Percentiles rank a stretch among this genome's conserved stretches.
phyloP scores from a whole-genome alignment of 2,888 invertebrate genomes.

The Matsumyia berberina region DNA sequence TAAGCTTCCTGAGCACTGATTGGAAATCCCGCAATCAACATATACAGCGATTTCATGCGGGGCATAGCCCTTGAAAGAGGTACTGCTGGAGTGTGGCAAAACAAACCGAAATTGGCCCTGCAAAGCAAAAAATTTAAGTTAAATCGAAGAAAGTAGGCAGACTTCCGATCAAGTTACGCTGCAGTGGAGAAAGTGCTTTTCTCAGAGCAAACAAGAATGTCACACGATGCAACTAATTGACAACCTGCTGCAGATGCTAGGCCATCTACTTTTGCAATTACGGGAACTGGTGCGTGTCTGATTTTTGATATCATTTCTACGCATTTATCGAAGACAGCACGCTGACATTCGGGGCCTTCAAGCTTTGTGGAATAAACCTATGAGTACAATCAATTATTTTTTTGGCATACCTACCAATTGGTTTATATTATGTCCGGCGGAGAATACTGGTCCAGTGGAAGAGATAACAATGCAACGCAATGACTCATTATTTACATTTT shows the following conservation, averaged over 20 bases:
- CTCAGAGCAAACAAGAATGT: slow-evolving; percentile 93
- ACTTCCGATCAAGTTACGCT: slow-evolving; percentile 77
- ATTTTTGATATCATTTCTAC: slow-evolving; percentile 92
- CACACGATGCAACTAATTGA: slow-evolving; percentile 96
- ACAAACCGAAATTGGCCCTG: slow-evolving; percentile 96
- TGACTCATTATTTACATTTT: slow-evolving; percentile 86
- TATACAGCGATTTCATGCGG: slow-evolving; percentile 92
- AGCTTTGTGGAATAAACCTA: slow-evolving; percentile 7
- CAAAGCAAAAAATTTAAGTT: slow-evolving; percentile 80
- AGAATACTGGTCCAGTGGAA: slow-evolving; percentile 93
- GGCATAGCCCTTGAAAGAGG: slow-evolving; percentile 92
- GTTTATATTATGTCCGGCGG: slow-evolving; percentile 98
- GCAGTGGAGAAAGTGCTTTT: slow-evolving; percentile 91
- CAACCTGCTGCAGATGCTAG: slow-evolving; percentile 93
- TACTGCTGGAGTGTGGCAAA: slow-evolving; percentile 98
- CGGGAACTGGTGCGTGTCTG: slow-evolving; percentile 92
- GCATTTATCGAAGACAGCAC: slow-evolving; percentile 90
- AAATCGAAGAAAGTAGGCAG: not conserved
- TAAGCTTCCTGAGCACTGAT: slow-evolving; percentile 93
- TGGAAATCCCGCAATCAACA: slow-evolving; percentile 95
- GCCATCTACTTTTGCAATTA: slow-evolving; percentile 91
- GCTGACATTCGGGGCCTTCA: slow-evolving; percentile 87
- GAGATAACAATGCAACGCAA: slow-evolving; percentile 93
- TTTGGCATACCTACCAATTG: slow-evolving; percentile 88
- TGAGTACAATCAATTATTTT: too few species aligned